Conservation (phyloP, 1,140 invertebrate species). For the Drosophila takahashii region DNA sequence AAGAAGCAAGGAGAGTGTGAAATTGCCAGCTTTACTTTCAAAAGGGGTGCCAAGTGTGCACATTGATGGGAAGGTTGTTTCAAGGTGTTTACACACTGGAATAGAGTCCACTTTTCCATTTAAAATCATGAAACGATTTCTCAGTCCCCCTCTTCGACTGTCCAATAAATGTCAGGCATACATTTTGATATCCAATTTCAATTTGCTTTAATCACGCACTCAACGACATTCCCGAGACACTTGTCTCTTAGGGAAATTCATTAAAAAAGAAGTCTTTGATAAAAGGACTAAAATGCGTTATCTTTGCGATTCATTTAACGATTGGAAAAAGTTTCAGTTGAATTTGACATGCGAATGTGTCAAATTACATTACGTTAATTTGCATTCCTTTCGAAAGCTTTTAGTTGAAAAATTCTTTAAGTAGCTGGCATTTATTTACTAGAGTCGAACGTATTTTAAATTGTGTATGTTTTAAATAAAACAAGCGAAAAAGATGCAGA, state of each 20-base stretch:
- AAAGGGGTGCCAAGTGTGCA: slow-evolving; percentile 16
- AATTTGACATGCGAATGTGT: slow-evolving; percentile 70
- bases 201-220: slow-evolving; percentile 29
- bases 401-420: slow-evolving; percentile 6
- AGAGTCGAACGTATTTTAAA: background rate
- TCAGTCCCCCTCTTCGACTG: slow-evolving; percentile 27
- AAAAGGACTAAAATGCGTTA: slow-evolving; percentile 45
- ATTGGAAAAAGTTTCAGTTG: slow-evolving; percentile 61
- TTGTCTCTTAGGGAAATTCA: slow-evolving; percentile 63
- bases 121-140: slow-evolving; percentile 6
- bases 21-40: slow-evolving; percentile 32
- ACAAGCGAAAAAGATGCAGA: background rate
- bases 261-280: slow-evolving; percentile 49
- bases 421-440: background rate
- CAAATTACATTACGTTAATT: slow-evolving; percentile 78
- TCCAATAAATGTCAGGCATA: slow-evolving; percentile 71
- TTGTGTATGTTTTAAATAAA: too few relatives aligned
- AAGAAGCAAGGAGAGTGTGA: background rate
- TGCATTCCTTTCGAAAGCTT: slow-evolving; percentile 45
- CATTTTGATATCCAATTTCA: slow-evolving; percentile 63
- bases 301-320: slow-evolving; percentile 54
- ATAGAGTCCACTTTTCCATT: slow-evolving; percentile 5
- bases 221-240: slow-evolving; percentile 36
- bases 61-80: slow-evolving; percentile 37
- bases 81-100: slow-evolving; percentile 30